Conservation (phyloP, 2,113 vertebrate species). For the Alosa alosa region DNA sequence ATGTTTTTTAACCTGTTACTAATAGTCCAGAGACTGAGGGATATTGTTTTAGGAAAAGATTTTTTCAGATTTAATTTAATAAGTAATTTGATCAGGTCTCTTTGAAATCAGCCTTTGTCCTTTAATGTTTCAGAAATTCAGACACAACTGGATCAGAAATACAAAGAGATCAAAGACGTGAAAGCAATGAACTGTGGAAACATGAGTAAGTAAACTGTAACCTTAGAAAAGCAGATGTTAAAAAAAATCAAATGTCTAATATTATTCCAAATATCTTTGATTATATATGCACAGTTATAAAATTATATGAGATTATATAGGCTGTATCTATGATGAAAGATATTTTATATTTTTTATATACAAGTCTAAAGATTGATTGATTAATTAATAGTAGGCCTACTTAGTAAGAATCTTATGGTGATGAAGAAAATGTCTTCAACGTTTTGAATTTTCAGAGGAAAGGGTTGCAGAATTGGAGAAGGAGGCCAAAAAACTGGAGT, state of each 20-base stretch:
- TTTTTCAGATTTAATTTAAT: background rate
- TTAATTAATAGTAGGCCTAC: no score
- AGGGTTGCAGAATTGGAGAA: background rate
- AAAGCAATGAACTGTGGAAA: background rate
- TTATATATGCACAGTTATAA: background rate
- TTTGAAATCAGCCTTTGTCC: background rate
- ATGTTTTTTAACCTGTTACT: no score
- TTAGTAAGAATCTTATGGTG: no score
- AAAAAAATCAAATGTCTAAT: no score
- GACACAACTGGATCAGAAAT: background rate
- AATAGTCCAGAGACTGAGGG: no score
- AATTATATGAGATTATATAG: no score
- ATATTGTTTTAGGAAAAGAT: background rate
- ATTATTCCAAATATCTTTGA: no score
- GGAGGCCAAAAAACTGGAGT: background rate
- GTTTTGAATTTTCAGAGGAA: background rate
- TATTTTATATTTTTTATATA: no score
- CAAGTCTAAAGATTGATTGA: no score
- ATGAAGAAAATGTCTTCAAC: background rate
- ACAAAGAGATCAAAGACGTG: background rate
- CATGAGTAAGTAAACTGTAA: background rate
- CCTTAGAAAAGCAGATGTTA: no score
- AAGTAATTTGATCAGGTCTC: background rate
- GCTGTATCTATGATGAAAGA: no score
- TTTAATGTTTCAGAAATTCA: background rate